Evolutionary conservation across 2,113 vertebrate genomes (phyloP).

Genomic region (Turdus rufiventris): DNA sequence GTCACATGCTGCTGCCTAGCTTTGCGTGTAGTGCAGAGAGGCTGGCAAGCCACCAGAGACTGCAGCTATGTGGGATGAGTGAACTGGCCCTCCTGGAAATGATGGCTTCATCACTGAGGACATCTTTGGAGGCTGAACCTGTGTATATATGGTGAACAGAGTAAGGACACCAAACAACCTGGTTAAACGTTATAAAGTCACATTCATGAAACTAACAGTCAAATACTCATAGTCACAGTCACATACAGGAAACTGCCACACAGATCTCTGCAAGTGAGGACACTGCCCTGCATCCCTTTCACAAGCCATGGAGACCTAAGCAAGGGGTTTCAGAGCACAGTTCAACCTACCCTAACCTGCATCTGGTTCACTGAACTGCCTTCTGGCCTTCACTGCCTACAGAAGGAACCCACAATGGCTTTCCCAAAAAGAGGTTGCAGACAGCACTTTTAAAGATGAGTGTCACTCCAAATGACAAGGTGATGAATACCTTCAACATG

Average conservation of each 20-base stretch:
- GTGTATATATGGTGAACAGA: not conserved
- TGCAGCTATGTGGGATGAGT: not conserved
- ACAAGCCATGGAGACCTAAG: not conserved
- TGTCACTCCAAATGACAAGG: not conserved
- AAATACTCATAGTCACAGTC: no score
- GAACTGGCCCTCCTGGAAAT: not conserved
- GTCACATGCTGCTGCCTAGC: not conserved
- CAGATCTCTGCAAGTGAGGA: not conserved
- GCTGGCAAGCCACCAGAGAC: not conserved
- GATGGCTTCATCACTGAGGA: not conserved
- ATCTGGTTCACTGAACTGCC: not conserved
- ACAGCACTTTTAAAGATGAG: not conserved
- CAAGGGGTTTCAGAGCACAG: not conserved
- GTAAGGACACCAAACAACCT: not conserved
- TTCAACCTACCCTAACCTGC: not conserved
- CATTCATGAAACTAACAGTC: not conserved
- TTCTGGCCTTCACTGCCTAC: not conserved
- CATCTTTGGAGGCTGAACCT: not conserved
- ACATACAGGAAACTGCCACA: not conserved
- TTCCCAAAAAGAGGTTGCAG: not conserved
- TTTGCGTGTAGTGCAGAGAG: not conserved
- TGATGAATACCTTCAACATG: not conserved
- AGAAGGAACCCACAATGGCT: not conserved
- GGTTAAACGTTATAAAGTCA: not conserved
- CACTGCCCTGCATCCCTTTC: not conserved